phyloP scores from a whole-genome alignment of 2,888 invertebrate species.

The Andrena dorsata region DNA sequence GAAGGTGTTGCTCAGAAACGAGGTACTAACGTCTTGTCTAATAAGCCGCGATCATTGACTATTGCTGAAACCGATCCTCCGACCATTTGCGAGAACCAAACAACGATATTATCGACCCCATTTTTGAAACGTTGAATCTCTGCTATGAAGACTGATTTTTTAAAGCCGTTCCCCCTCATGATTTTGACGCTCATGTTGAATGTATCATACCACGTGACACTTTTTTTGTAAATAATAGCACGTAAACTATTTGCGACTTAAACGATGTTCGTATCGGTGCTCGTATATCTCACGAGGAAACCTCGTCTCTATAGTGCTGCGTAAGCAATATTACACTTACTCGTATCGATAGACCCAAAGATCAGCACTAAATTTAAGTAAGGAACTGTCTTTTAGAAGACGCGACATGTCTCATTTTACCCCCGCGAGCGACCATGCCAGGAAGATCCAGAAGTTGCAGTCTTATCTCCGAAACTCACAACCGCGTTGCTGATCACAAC shows the following conservation, averaged over 20 bases:
- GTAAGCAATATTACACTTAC: conserved; percentile 73
- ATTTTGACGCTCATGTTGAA: conserved; percentile 58
- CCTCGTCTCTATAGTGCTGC: conserved; percentile 61
- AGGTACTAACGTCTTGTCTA: conserved; percentile 21
- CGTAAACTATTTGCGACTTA: conserved; percentile 52
- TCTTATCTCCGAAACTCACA: conserved; percentile 24
- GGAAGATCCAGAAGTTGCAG: conserved; percentile 24
- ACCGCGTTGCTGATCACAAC: conserved; percentile 34
- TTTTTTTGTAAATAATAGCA: conserved; percentile 73
- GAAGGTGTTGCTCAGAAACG: conserved; percentile 20
- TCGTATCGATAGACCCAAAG: conserved; percentile 72
- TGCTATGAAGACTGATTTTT: conserved; percentile 82
- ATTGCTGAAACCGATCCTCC: conserved; percentile 29
- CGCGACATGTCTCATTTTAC: conserved; percentile 16
- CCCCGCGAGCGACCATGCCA: conserved; percentile 10
- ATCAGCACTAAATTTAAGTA: conserved; percentile 67
- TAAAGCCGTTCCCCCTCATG: conserved; percentile 62
- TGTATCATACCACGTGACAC: conserved; percentile 50
- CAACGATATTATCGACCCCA: conserved; percentile 74
- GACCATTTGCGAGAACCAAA: conserved; percentile 63
- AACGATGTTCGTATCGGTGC: conserved; percentile 46
- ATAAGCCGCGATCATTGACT: conserved; percentile 26
- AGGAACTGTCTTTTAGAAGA: conserved; percentile 36
- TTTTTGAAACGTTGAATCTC: conserved; percentile 71
- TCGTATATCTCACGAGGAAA: conserved; percentile 29